A percentile compares a stretch with the other conserved stretches of the same genome.
phyloP scores from a whole-genome alignment of 1,140 invertebrate species.

The Habropoda laboriosa region DNA sequence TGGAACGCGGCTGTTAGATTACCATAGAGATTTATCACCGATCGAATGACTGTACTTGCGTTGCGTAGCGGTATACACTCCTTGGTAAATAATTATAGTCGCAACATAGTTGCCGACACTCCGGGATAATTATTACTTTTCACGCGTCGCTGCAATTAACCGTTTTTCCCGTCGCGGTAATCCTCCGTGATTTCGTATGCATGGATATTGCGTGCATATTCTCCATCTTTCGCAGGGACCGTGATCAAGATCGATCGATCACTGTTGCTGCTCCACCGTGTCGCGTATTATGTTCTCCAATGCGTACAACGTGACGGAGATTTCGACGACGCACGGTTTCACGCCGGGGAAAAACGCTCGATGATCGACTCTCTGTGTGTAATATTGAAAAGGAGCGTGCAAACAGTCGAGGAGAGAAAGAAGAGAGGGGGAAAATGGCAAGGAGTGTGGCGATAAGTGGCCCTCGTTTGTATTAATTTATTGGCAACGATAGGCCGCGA shows the following conservation, averaged over 20 bases:
- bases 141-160: slow-evolving; percentile 47
- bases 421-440: not conserved
- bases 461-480: slow-evolving; percentile 25
- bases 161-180: slow-evolving; percentile 43
- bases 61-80: too few species aligned
- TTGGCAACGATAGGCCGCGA: not conserved
- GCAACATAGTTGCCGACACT: slow-evolving; percentile 38
- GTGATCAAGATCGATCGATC: slow-evolving; percentile 50
- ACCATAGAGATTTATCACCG: slow-evolving; percentile 17
- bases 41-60: not conserved
- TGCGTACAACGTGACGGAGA: not conserved
- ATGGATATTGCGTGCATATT: slow-evolving; percentile 3
- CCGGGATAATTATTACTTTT: slow-evolving; percentile 24
- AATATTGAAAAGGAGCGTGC: too few species aligned
- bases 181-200: slow-evolving; percentile 31
- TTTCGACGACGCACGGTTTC: slow-evolving; percentile 5
- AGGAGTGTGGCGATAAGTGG: not conserved
- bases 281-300: slow-evolving; percentile 35
- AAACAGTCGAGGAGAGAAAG: too few species aligned
- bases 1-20: too few species aligned
- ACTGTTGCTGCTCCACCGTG: slow-evolving; percentile 15
- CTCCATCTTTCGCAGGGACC: too few species aligned
- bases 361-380: too few species aligned
- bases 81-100: slow-evolving; percentile 49
- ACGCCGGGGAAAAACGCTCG: not conserved